Conservation (phyloP, 2,888 invertebrate species). For the Conistra vaccinii region DNA sequence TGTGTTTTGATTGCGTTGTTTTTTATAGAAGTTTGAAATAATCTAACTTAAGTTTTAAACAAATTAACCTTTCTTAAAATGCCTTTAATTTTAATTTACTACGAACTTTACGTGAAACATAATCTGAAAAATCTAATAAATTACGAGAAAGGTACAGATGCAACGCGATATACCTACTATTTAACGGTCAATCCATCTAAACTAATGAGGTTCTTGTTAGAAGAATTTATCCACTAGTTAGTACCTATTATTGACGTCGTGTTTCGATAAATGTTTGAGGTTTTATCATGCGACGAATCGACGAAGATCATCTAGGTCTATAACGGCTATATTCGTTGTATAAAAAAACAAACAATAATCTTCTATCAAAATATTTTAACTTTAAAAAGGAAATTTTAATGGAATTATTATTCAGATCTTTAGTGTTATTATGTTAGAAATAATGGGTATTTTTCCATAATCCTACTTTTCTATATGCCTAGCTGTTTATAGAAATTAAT, state of each 20-base stretch:
- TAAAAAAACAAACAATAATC: not conserved
- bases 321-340: not conserved
- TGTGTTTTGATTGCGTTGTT: not conserved
- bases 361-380: slow-evolving; percentile 28
- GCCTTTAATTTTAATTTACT: not conserved
- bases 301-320: too few relatives aligned
- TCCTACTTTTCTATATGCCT: slow-evolving; percentile 22
- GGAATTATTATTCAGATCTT: slow-evolving; percentile 47
- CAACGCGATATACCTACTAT: not conserved
- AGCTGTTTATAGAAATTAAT: slow-evolving; percentile 45
- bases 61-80: not conserved
- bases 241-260: too few relatives aligned
- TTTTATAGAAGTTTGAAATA: too few relatives aligned
- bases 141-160: not conserved
- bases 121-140: not conserved
- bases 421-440: slow-evolving; percentile 14
- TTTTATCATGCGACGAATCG: not conserved
- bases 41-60: too few relatives aligned
- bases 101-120: not conserved
- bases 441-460: slow-evolving; percentile 36
- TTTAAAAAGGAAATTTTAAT: slow-evolving; percentile 39
- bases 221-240: not conserved
- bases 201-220: not conserved
- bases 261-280: not conserved
- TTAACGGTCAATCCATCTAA: not conserved